A percentile compares a stretch with the other conserved stretches of the same genome.
phyloP scores from a whole-genome alignment of 2,888 invertebrate species.

The Lasioglossum morio region DNA sequence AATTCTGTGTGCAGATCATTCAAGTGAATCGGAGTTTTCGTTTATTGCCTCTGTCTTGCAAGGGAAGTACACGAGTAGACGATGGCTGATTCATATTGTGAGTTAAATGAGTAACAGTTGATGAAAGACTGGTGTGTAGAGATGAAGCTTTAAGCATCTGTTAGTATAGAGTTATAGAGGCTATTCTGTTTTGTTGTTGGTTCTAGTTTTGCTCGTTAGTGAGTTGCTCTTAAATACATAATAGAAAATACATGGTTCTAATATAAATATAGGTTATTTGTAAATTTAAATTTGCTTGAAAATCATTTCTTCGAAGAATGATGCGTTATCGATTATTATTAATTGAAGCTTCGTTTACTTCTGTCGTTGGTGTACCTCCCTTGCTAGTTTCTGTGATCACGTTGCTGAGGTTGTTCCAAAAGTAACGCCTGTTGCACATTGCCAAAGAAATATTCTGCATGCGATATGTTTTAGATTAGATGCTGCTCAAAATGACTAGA shows the following conservation, averaged over 20 bases:
- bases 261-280: neutral
- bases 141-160: neutral
- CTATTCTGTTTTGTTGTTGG: neutral
- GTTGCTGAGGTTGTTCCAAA: constrained; percentile 20
- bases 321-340: neutral
- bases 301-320: neutral
- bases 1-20: constrained; percentile 65
- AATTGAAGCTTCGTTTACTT: neutral
- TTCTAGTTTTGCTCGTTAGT: neutral
- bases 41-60: neutral
- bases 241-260: neutral
- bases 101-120: neutral
- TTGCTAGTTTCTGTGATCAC: constrained; percentile 48
- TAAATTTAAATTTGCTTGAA: neutral
- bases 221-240: neutral
- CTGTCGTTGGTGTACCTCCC: neutral
- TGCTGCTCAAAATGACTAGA: constrained; percentile 20
- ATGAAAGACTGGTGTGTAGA: neutral
- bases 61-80: neutral
- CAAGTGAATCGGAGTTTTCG: neutral
- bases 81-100: neutral
- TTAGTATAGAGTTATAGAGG: neutral
- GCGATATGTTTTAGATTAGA: constrained; percentile 10
- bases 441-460: neutral
- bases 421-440: constrained; percentile 40